Evolutionary conservation across 2,113 vertebrate genomes (phyloP).

Genomic region (Picathartes gymnocephalus): DNA sequence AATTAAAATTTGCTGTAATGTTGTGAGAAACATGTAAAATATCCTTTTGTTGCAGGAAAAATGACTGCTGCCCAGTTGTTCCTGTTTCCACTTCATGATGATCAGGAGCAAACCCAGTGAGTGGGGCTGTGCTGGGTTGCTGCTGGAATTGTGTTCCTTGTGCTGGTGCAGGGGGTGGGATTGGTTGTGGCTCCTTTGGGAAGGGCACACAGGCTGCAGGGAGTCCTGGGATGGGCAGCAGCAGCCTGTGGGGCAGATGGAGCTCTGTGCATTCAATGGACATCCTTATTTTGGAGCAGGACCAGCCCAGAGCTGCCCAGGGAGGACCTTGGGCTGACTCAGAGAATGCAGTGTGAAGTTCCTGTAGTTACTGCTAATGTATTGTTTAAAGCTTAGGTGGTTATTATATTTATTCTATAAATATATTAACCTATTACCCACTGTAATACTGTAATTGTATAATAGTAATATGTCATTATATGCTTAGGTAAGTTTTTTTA

Average conservation of each 20-base stretch:
- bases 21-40: not conserved
- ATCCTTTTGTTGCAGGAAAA: not conserved
- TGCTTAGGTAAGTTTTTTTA: not conserved
- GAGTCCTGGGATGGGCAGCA: not conserved
- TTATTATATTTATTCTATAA: not conserved
- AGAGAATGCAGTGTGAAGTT: not conserved
- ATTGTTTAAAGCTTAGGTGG: not conserved
- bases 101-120: not conserved
- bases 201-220: not conserved
- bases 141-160: not conserved
- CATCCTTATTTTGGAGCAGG: not conserved
- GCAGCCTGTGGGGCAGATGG: not conserved
- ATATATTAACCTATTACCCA: not conserved
- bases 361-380: not conserved
- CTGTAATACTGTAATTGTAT: not conserved
- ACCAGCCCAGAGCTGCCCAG: not conserved
- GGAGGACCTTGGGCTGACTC: not conserved
- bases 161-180: not conserved
- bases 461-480: not conserved
- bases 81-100: accelerated
- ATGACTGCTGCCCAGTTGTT: not conserved
- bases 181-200: not conserved
- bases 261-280: not conserved
- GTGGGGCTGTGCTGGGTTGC: not conserved
- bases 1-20: not conserved